Evolutionary conservation across 2,113 vertebrate genomes (phyloP).

Genomic region (Rhineura floridana): DNA sequence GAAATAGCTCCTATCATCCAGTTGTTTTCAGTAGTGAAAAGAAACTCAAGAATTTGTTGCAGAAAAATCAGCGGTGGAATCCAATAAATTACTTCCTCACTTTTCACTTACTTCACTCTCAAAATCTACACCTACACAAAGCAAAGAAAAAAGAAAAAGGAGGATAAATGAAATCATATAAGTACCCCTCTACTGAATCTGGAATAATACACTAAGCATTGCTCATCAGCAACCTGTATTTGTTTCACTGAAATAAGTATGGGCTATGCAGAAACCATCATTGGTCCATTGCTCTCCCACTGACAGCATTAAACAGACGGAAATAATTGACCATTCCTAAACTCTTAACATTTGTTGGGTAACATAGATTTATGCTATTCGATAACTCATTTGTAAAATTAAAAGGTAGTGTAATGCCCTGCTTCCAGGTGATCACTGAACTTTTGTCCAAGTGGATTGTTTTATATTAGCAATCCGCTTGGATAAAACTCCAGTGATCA

Average conservation of each 20-base stretch:
- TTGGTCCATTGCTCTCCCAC: constrained; percentile 24
- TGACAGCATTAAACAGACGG: constrained; percentile 15
- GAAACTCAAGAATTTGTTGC: background rate
- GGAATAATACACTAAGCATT: background rate
- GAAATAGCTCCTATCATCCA: background rate
- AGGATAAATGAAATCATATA: background rate
- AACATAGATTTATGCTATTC: constrained; percentile 48
- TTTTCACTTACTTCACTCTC: background rate
- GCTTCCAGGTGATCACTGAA: constrained; percentile 45
- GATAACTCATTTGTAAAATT: constrained; percentile 39
- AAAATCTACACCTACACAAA: background rate
- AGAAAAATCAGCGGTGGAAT: background rate
- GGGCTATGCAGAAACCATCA: background rate
- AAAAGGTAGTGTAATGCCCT: constrained; percentile 42
- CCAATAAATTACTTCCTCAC: background rate
- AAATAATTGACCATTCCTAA: constrained; percentile 21
- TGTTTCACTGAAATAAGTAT: background rate
- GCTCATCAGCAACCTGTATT: background rate
- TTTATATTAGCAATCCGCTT: constrained; percentile 35
- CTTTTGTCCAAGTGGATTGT: constrained; percentile 56
- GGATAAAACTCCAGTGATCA: too few relatives aligned
- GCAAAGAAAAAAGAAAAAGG: background rate
- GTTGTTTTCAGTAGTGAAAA: background rate
- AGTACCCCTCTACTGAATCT: background rate
- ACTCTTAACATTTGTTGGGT: constrained; percentile 7